Percentiles rank a stretch among this genome's conserved stretches.
Evolutionary conservation across 2,797 vertebrate genomes (phyloP).

Genomic region (Moxostoma hubbsi): DNA sequence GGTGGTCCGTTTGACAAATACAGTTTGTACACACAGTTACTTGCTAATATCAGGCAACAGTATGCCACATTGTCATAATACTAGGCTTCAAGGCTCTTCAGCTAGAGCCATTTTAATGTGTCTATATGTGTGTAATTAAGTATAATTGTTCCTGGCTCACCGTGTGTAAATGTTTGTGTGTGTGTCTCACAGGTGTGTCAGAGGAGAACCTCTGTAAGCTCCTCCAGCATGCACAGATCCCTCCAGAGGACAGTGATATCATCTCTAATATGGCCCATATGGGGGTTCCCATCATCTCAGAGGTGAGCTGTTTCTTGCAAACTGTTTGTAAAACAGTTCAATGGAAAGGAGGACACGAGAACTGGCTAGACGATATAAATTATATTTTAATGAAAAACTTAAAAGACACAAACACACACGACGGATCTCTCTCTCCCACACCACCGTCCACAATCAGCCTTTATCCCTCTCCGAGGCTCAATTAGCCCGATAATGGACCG

Average conservation of each 20-base stretch:
- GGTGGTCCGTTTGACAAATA: conserved; percentile 10
- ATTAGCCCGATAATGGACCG: no score
- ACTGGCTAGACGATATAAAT: no score
- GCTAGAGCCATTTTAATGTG: neutral
- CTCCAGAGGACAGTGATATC: conserved; percentile 97
- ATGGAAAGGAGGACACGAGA: no score
- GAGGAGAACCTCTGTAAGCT: conserved; percentile 98
- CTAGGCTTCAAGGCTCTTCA: neutral
- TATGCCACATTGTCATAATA: neutral
- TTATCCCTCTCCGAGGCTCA: no score
- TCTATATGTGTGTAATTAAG: conserved; percentile 12
- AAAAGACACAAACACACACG: no score
- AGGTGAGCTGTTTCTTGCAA: conserved; percentile 80
- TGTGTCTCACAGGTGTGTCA: conserved; percentile 84
- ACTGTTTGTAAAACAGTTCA: no score
- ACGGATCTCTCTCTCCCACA: no score
- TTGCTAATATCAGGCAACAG: conserved; percentile 5
- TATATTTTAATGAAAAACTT: no score
- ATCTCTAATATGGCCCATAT: conserved; percentile 98
- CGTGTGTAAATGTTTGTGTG: conserved; percentile 11
- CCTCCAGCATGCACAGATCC: conserved; percentile 96
- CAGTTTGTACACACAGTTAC: neutral
- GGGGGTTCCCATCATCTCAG: conserved; percentile 90
- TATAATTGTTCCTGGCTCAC: conserved; percentile 14
- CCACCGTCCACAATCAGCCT: no score